phyloP scores from a whole-genome alignment of 2,797 vertebrate species.

The Craterocephalus amniculus region DNA sequence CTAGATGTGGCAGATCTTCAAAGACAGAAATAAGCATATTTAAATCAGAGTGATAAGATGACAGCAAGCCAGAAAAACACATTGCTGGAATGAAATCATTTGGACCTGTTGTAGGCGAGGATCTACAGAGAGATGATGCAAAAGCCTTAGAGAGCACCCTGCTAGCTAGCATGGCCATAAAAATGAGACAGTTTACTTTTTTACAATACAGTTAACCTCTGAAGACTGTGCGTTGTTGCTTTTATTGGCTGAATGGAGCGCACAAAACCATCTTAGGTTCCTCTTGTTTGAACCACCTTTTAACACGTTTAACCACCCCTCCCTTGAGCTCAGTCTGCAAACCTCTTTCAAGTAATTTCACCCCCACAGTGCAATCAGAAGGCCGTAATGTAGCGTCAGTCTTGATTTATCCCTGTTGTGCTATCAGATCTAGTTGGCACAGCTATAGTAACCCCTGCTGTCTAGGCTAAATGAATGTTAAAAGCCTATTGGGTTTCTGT shows the following conservation, averaged over 20 bases:
- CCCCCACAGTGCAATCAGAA: constrained; percentile 17
- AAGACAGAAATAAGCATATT: constrained; percentile 11
- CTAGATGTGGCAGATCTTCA: constrained; percentile 6
- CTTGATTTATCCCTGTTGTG: constrained; percentile 40
- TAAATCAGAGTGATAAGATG: constrained; percentile 2
- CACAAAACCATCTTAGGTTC: constrained; percentile 22
- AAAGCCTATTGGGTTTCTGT: constrained; percentile 78
- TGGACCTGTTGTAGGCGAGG: constrained; percentile 3
- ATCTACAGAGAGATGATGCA: constrained; percentile 10
- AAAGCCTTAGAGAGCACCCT: constrained; percentile 7
- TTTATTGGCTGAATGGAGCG: constrained; percentile 33
- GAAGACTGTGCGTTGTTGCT: constrained; percentile 22
- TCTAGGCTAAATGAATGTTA: constrained; percentile 71
- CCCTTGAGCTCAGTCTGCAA: constrained; percentile 28
- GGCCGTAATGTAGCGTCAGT: constrained; percentile 35
- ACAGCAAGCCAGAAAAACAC: constrained; percentile 7
- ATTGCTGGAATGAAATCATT: not conserved
- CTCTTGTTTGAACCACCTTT: constrained; percentile 1
- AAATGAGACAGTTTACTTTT: constrained; percentile 12
- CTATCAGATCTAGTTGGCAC: constrained; percentile 59
- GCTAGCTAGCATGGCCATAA: constrained; percentile 23
- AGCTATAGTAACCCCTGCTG: constrained; percentile 54
- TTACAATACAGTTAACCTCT: constrained; percentile 17
- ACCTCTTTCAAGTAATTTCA: constrained; percentile 20
- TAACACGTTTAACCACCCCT: constrained; percentile 14